Evolutionary conservation across 2,888 invertebrate genomes (phyloP), one percentile per base, ranked within the genome.

Genomic region (Xiphydria camelus): DNA sequence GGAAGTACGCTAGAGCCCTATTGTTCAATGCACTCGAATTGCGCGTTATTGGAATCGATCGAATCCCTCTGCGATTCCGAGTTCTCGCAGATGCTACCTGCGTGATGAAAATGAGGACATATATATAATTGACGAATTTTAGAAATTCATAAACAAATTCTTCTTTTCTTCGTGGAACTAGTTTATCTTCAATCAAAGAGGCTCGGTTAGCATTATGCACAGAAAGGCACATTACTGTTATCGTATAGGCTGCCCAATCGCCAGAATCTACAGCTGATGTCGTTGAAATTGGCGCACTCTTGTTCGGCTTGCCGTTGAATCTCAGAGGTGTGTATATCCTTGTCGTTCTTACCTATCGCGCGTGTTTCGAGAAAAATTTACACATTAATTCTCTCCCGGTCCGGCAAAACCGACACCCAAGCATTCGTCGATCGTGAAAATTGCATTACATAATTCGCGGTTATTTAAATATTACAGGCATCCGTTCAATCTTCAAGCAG

Each of bases 201-300:
- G n/a, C n/a, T n/a, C n/a, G n/a, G n/a, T n/a, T n/a, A n/a, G n/a
- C n/a, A n/a, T n/a, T n/a, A n/a, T n/a, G n/a, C n/a, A n/a, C n/a
- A n/a, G n/a, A n/a, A n/a, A n/a, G n/a, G n/a, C n/a, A n/a, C n/a
- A n/a, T n/a, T 62, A 31, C 66, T 64, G 46, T 66, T 62, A 39
- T 73, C 71, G 45, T 75, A 75, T n/a, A 75, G 59, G 48, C 75
- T 75, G 6, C 71, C 73, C 22, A 72, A 47, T 51, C 75, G 62
- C 75, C 75, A 75, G 15, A 74, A 74, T 49, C 73, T 64, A 49
- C 74, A 75, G 52, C 72, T 74, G 22, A 74, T 64, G 33, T 74
- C 73, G 33, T 62, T 67, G 37, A 70, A 56, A 49, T 70, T 73
- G 5, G 64, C 47, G 49, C 66, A n/a, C n/a, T 70, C 10, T 70